A percentile compares a stretch with the other conserved stretches of the same genome.
These are phyloP conservation scores for Xestia c-nigrum DNA, from an alignment of 2,888 invertebrate genomes.

Conservation along the genomic window DNA sequence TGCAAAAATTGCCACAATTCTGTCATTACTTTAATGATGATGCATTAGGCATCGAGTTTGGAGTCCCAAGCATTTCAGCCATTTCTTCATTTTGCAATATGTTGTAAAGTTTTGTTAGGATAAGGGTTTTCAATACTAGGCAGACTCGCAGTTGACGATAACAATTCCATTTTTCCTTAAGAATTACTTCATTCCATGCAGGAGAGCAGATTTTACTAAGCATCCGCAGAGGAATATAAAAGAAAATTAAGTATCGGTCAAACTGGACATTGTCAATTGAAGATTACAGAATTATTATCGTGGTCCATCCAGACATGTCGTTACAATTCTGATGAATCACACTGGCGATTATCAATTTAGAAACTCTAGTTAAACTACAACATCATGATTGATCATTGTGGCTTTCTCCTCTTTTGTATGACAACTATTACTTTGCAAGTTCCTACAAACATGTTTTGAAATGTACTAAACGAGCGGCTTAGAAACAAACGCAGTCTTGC, in stretches of 20 bases:
- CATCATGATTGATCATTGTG: slow-evolving; percentile 21
- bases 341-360: slow-evolving; percentile 30
- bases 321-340: slow-evolving; percentile 41
- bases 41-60: slow-evolving; percentile 27
- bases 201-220: neutral
- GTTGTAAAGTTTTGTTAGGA: neutral
- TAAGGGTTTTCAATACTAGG: neutral
- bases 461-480: slow-evolving; percentile 4
- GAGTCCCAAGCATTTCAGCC: neutral
- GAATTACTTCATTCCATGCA: neutral
- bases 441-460: slow-evolving; percentile 22
- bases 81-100: neutral
- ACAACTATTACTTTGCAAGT: slow-evolving; percentile 15
- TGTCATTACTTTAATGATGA: slow-evolving; percentile 42
- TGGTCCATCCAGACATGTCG: slow-evolving; percentile 25
- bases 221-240: neutral
- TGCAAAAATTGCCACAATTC: slow-evolving; percentile 31
- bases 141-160: neutral
- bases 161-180: neutral
- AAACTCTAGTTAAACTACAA: slow-evolving; percentile 32
- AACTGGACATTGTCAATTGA: slow-evolving; percentile 4
- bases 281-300: neutral
- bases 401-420: slow-evolving; percentile 34
- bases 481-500: slow-evolving; percentile 18
- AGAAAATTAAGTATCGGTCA: neutral